phyloP scores from a whole-genome alignment of 2,797 vertebrate species.

The Poecilia picta region DNA sequence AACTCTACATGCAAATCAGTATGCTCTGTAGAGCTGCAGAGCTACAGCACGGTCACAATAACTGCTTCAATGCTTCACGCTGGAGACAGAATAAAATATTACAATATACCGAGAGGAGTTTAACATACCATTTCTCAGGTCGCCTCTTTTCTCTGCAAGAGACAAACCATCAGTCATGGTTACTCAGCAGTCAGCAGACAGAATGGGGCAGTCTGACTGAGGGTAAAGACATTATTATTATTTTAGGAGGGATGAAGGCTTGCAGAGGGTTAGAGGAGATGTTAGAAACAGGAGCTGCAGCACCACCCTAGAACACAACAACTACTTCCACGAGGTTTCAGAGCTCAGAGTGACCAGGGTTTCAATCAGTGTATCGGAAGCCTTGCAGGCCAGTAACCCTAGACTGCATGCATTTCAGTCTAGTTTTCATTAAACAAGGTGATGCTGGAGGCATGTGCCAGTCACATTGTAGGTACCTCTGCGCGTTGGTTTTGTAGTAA shows the following conservation, averaged over 20 bases:
- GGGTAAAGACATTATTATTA: neutral
- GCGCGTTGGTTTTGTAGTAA: too few species aligned
- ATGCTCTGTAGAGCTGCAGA: neutral
- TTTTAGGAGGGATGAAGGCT: neutral
- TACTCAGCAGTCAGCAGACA: neutral
- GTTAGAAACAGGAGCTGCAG: too few species aligned
- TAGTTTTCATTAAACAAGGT: too few species aligned
- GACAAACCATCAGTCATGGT: constrained; percentile 68
- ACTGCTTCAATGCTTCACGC: neutral
- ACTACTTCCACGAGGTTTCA: too few species aligned
- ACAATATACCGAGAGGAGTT: neutral
- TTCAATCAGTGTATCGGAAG: too few species aligned
- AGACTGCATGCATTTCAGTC: too few species aligned
- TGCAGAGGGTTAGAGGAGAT: neutral
- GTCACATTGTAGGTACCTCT: too few species aligned
- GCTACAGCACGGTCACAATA: neutral
- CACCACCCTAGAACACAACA: too few species aligned
- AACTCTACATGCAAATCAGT: neutral
- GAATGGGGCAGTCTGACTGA: neutral
- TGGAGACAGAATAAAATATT: neutral
- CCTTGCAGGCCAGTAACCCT: too few species aligned
- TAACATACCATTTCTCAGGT: constrained; percentile 89
- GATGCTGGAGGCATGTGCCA: too few species aligned
- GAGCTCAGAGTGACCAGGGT: too few species aligned
- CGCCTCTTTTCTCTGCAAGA: constrained; percentile 91